Evolutionary conservation across 2,113 vertebrate genomes (phyloP).

Genomic region (Dicentrarchus labrax): DNA sequence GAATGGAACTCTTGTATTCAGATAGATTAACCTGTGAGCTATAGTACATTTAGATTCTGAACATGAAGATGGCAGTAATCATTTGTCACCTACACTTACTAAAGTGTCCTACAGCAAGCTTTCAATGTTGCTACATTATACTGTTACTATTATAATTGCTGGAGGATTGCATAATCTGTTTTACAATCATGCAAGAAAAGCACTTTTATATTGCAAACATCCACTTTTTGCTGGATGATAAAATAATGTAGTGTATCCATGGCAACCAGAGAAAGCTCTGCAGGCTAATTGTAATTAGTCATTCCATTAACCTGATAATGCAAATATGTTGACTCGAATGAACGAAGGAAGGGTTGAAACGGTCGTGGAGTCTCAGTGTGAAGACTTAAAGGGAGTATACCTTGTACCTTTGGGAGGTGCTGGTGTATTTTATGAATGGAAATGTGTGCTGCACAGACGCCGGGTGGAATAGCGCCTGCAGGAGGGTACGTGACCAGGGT

Average conservation of each 20-base stretch:
- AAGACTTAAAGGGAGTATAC: slow-evolving; percentile 28
- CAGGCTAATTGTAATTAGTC: slow-evolving; percentile 39
- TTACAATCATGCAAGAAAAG: slow-evolving; percentile 21
- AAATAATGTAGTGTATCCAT: slow-evolving; percentile 55
- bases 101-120: neutral
- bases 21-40: slow-evolving; percentile 17
- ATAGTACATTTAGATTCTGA: slow-evolving; percentile 25
- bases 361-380: neutral
- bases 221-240: slow-evolving; percentile 20
- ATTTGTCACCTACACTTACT: slow-evolving; percentile 2
- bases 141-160: slow-evolving; percentile 3
- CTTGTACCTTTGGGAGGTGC: slow-evolving; percentile 46
- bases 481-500: slow-evolving; percentile 62
- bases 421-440: slow-evolving; percentile 78
- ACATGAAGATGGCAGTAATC: slow-evolving; percentile 2
- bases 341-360: slow-evolving; percentile 32
- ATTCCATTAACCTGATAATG: slow-evolving; percentile 56
- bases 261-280: slow-evolving; percentile 59
- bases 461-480: slow-evolving; percentile 42
- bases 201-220: slow-evolving; percentile 12
- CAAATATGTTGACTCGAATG: slow-evolving; percentile 61
- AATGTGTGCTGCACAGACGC: slow-evolving; percentile 63
- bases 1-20: slow-evolving; percentile 1
- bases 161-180: slow-evolving; percentile 25
- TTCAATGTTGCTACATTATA: neutral